Percentiles rank a stretch among this genome's conserved stretches.
These are phyloP conservation scores for Spheniscus humboldti DNA, from an alignment of 2,797 vertebrate species.

Conservation along the genomic window DNA sequence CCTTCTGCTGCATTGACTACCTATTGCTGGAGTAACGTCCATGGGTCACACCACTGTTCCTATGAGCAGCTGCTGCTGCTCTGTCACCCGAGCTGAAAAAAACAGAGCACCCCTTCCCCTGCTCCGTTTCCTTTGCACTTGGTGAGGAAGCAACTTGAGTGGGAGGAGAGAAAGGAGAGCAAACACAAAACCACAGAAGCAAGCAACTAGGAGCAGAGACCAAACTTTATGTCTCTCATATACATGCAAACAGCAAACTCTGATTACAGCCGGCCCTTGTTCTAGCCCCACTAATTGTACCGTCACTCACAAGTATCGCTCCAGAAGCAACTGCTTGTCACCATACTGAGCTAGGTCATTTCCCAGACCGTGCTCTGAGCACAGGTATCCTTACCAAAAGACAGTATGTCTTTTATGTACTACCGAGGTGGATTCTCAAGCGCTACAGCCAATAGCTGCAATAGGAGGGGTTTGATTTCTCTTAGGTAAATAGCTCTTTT, in stretches of 20 bases:
- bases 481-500: neutral
- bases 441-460: neutral
- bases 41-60: neutral
- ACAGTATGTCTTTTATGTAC: neutral
- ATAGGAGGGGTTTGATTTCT: neutral
- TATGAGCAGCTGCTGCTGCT: neutral
- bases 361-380: neutral
- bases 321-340: neutral
- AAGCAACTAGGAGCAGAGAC: neutral
- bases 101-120: neutral
- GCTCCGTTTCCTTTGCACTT: neutral
- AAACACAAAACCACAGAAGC: neutral
- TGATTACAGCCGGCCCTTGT: neutral
- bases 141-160: neutral
- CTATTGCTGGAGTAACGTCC: neutral
- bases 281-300: neutral
- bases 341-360: neutral
- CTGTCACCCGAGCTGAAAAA: neutral
- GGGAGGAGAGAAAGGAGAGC: neutral
- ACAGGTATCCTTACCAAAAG: neutral
- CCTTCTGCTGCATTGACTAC: neutral
- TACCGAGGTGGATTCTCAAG: neutral
- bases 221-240: neutral
- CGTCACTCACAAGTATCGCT: accelerated
- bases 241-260: accelerated